These are phyloP conservation scores for Auanema sp. DNA, from an alignment of 2,888 invertebrate species.

Conservation along the genomic window DNA sequence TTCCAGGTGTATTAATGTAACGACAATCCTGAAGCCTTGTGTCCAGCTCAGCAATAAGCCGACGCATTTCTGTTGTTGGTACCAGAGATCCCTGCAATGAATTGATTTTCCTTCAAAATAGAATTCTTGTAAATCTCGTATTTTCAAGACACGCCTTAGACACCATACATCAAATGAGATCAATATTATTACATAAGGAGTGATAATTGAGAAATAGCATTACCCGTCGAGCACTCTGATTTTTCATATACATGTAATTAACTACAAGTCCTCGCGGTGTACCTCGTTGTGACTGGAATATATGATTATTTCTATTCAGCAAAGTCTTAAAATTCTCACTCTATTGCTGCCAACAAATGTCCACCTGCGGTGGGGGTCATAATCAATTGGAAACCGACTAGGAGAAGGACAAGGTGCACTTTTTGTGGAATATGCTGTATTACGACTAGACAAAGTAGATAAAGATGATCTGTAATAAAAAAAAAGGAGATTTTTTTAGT, in stretches of 20 bases:
- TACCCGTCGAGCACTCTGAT: constrained; percentile 20
- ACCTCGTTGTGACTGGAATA: constrained; percentile 47
- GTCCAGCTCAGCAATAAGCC: constrained; percentile 57
- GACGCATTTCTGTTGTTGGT: constrained; percentile 51
- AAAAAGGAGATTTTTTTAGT: background rate
- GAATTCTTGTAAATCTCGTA: background rate
- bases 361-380: constrained; percentile 55
- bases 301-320: background rate
- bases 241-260: constrained; percentile 49
- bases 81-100: constrained; percentile 12
- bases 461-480: constrained; percentile 6
- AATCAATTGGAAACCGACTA: constrained; percentile 35
- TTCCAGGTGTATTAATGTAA: constrained; percentile 29
- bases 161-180: background rate
- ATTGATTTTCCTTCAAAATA: constrained; percentile 10
- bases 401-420: constrained; percentile 38
- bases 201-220: background rate
- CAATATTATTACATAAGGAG: background rate
- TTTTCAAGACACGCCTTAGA: background rate
- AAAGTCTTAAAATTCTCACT: constrained; percentile 16
- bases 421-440: constrained; percentile 27
- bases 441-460: constrained; percentile 6
- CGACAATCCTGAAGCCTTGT: constrained; percentile 47
- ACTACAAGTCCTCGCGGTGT: constrained; percentile 56
- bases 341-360: constrained; percentile 59